A percentile compares a stretch with the other conserved stretches of the same genome.
phyloP scores from a whole-genome alignment of 2,113 vertebrate species.

The Mustela nigripes region DNA sequence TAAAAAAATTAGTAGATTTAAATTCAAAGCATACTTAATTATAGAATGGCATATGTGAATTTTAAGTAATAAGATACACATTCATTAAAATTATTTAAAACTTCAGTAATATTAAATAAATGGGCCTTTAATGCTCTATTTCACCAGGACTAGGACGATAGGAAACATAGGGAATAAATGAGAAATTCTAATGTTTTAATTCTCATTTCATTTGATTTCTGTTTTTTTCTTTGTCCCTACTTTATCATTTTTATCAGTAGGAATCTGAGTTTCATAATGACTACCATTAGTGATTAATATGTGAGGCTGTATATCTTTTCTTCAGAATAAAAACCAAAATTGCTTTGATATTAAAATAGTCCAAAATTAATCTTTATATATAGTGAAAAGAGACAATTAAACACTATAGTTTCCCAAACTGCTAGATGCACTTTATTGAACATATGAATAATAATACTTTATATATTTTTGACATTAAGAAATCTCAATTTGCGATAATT shows the following conservation, averaged over 20 bases:
- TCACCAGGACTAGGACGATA: not conserved
- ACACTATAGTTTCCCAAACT: not conserved
- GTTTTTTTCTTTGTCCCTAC: not conserved
- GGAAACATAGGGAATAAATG: not conserved
- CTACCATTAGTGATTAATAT: slow-evolving; percentile 35
- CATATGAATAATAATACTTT: not conserved
- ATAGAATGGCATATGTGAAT: not conserved
- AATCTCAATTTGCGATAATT: not conserved
- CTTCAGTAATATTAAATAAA: not conserved
- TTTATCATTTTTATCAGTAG: not conserved
- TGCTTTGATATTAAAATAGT: not conserved
- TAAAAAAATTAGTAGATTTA: slow-evolving; percentile 12
- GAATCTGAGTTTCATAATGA: not conserved
- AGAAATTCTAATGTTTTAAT: not conserved
- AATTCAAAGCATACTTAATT: slow-evolving; percentile 3
- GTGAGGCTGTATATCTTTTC: not conserved
- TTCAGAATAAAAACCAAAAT: slow-evolving; percentile 10
- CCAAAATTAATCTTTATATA: not conserved
- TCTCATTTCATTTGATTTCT: not conserved
- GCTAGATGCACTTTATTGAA: slow-evolving; percentile 24
- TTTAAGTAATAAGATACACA: not conserved
- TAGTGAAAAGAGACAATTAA: slow-evolving; percentile 11
- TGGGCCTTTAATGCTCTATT: not conserved
- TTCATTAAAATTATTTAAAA: slow-evolving; percentile 58
- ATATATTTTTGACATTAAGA: not conserved